Conservation (phyloP, 2,797 vertebrate species). For the Euthynnus affinis region DNA sequence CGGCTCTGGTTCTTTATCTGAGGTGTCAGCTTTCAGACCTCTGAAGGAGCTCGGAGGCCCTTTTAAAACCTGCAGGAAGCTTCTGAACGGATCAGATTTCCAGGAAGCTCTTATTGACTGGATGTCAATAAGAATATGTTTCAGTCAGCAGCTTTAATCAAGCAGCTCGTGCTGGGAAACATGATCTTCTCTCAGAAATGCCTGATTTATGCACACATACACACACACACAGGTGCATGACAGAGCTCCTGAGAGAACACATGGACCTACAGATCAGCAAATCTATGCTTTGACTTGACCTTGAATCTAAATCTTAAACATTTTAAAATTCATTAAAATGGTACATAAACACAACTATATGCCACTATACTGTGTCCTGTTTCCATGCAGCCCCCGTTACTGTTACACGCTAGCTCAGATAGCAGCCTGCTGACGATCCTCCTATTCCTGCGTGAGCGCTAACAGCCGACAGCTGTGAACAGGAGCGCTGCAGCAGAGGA, state of each 20-base stretch:
- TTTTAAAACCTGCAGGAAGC: neutral
- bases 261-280: neutral
- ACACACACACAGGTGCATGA: neutral
- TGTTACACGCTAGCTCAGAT: too few species aligned
- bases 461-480: neutral
- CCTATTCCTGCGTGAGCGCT: neutral
- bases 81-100: slow-evolving; percentile 20
- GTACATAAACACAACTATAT: neutral
- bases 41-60: neutral
- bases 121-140: slow-evolving; percentile 14
- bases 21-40: neutral
- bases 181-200: slow-evolving; percentile 7
- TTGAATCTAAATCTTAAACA: neutral
- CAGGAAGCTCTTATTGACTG: slow-evolving; percentile 31
- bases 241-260: neutral
- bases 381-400: too few species aligned
- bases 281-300: neutral
- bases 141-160: slow-evolving; percentile 38
- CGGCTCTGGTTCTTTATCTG: neutral
- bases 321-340: neutral
- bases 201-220: slow-evolving; percentile 12
- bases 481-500: neutral
- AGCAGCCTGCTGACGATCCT: neutral
- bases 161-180: slow-evolving; percentile 26
- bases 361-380: too few species aligned